Evolutionary conservation across 2,888 invertebrate genomes (phyloP).

Genomic region (Suillia variegata): DNA sequence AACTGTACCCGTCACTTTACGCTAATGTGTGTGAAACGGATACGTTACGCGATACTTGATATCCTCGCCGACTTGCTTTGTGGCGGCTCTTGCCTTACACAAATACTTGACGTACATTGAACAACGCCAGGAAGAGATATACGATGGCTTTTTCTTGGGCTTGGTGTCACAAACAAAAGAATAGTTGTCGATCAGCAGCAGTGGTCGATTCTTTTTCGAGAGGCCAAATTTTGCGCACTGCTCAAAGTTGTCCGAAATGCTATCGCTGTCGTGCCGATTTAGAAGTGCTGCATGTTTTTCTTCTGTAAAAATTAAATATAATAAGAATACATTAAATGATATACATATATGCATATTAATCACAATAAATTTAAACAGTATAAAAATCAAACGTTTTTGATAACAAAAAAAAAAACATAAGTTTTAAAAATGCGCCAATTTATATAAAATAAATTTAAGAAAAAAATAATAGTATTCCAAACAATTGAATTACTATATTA

Average conservation of each 20-base stretch:
- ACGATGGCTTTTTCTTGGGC: slow-evolving; percentile 25
- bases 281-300: not conserved
- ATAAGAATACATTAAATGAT: slow-evolving; percentile 9
- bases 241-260: slow-evolving; percentile 30
- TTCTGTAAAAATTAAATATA: slow-evolving; percentile 6
- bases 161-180: slow-evolving; percentile 32
- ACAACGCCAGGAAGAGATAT: slow-evolving; percentile 38
- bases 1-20: no score
- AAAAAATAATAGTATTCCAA: no score
- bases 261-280: slow-evolving; percentile 20
- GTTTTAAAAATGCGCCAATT: no score
- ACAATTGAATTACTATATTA: no score
- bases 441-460: no score
- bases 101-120: slow-evolving; percentile 33
- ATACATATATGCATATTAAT: no score
- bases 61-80: slow-evolving; percentile 34
- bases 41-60: slow-evolving; percentile 42
- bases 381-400: no score
- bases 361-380: no score
- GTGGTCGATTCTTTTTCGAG: slow-evolving; percentile 31
- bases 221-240: slow-evolving; percentile 31
- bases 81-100: slow-evolving; percentile 39
- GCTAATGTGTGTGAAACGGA: slow-evolving; percentile 38
- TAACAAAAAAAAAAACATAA: no score
- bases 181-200: slow-evolving; percentile 30